phyloP scores from a whole-genome alignment of 2,888 invertebrate species.

The Lasius fuliginosus region DNA sequence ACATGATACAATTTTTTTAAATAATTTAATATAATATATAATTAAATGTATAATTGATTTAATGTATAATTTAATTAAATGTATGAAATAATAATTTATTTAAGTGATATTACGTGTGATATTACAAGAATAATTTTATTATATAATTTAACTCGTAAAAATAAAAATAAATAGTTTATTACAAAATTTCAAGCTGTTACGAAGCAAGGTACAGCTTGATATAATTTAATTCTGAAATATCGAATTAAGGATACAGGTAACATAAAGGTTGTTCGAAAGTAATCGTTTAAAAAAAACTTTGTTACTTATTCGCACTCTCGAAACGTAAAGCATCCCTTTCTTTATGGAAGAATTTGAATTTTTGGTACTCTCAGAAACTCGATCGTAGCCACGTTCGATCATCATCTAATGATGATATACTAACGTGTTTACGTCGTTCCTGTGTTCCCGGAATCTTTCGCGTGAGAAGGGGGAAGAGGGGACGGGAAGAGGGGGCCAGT shows the following conservation, averaged over 20 bases:
- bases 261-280: neutral
- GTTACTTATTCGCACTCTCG: neutral
- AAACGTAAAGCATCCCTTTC: neutral
- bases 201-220: neutral
- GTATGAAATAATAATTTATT: neutral
- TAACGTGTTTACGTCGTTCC: conserved; percentile 21
- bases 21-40: neutral
- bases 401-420: conserved; percentile 49
- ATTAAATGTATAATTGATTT: neutral
- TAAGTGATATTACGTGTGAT: neutral
- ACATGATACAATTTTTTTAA: neutral
- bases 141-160: neutral
- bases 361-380: neutral
- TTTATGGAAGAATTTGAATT: conserved; percentile 3
- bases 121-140: neutral
- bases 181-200: neutral
- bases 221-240: neutral
- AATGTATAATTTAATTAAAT: too few species aligned
- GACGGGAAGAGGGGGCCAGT: conserved; percentile 13
- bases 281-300: neutral
- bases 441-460: conserved; percentile 35
- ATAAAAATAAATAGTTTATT: neutral
- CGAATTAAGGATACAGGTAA: neutral
- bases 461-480: neutral
- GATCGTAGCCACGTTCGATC: conserved; percentile 1